Percentiles rank a stretch among this genome's conserved stretches.
Conservation (phyloP, 2,113 vertebrate species). For the Oceanites oceanicus region DNA sequence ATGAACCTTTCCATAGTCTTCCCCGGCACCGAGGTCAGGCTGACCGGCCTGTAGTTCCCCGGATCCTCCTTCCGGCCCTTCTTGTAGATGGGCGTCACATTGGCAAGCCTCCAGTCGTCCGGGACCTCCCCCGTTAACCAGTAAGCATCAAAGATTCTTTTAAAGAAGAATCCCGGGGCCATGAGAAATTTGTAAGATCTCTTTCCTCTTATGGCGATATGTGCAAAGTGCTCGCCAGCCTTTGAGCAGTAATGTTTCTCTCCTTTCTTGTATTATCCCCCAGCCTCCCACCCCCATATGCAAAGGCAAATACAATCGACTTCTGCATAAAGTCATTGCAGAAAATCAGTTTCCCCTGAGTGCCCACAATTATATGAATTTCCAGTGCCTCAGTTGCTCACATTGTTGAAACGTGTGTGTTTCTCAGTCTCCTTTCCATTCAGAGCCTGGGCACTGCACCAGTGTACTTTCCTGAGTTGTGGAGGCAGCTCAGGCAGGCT, state of each 20-base stretch:
- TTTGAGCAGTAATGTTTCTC: not conserved
- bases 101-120: too few species aligned
- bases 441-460: not conserved
- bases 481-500: not conserved
- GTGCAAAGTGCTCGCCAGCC: not conserved
- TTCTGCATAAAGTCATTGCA: not conserved
- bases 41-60: too few species aligned
- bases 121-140: too few species aligned
- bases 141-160: not conserved
- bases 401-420: rapidly evolving
- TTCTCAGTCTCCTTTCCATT: not conserved
- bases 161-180: not conserved
- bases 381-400: not conserved
- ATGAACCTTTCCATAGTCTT: too few species aligned
- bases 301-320: not conserved
- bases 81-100: too few species aligned
- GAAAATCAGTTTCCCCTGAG: not conserved
- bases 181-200: not conserved
- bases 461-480: not conserved
- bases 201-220: not conserved
- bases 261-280: not conserved
- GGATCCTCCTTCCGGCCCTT: too few species aligned
- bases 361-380: not conserved
- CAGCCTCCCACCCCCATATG: rapidly evolving
- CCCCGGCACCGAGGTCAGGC: too few species aligned